Evolutionary conservation across 2,113 vertebrate genomes (phyloP).

Genomic region (Oreochromis aureus): DNA sequence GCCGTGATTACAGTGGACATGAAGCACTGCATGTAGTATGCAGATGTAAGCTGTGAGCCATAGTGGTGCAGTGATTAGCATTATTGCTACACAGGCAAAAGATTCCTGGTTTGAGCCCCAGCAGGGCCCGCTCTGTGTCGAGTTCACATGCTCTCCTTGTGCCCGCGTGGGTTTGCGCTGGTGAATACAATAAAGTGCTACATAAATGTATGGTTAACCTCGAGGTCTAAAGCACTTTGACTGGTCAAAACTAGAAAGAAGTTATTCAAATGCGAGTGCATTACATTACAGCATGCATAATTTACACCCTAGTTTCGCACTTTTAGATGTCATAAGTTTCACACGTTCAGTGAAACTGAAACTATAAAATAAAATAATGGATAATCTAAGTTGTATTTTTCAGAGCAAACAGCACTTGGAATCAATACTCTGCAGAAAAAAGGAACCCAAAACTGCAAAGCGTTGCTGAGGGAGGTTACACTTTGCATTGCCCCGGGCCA

Average conservation of each 20-base stretch:
- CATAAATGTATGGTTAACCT: not conserved
- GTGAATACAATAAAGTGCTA: not conserved
- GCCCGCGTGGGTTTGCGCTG: not conserved
- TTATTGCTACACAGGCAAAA: not conserved
- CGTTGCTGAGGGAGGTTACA: not conserved
- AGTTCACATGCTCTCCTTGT: not conserved
- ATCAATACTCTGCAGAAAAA: not conserved
- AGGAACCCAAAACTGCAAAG: not conserved
- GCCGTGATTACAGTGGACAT: not conserved
- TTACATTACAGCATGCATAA: rapidly evolving
- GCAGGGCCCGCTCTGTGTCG: not conserved
- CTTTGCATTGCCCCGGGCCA: not conserved
- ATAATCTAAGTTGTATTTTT: not conserved
- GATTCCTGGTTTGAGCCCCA: not conserved
- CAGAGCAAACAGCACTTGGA: not conserved
- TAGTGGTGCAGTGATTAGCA: not conserved
- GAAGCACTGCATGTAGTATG: not conserved
- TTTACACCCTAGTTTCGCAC: not conserved
- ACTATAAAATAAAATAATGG: not conserved
- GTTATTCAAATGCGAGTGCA: not conserved
- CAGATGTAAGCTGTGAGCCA: not conserved
- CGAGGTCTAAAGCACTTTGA: not conserved
- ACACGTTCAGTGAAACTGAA: not conserved
- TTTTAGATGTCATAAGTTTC: not conserved
- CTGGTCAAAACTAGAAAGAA: not conserved